Percentiles rank a stretch among this genome's conserved stretches.
These are phyloP conservation scores for Naja naja DNA, from an alignment of 2,113 vertebrate genomes.

Conservation along the genomic window DNA sequence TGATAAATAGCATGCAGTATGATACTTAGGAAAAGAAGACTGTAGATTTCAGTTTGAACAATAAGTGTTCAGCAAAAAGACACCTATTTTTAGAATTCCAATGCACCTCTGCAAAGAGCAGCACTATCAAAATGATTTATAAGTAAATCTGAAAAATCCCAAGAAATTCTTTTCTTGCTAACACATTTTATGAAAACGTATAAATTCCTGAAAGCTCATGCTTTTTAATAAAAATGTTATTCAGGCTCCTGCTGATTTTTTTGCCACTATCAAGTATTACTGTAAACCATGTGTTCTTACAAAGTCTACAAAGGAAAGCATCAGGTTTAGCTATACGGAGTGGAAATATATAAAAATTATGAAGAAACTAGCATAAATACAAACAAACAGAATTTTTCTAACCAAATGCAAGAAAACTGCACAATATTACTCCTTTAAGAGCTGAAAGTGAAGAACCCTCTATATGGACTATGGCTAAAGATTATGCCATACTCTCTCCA, in stretches of 20 bases:
- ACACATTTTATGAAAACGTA: not conserved
- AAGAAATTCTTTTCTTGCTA: not conserved
- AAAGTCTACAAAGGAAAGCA: not conserved
- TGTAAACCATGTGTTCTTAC: not conserved
- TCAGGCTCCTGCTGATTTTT: not conserved
- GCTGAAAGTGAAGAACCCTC: not conserved
- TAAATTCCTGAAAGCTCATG: too few species aligned
- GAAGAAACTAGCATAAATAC: not conserved
- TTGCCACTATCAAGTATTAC: not conserved
- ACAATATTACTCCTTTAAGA: not conserved
- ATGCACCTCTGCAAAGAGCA: fast-evolving
- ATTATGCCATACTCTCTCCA: not conserved
- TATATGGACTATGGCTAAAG: not conserved
- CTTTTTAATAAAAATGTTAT: too few species aligned
- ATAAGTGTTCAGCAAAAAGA: constrained; percentile 22
- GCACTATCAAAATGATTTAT: not conserved
- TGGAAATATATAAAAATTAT: not conserved
- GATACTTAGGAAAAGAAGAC: not conserved
- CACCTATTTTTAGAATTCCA: not conserved
- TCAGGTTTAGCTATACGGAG: not conserved
- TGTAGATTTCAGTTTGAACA: not conserved
- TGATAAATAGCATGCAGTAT: constrained; percentile 23
- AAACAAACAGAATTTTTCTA: not conserved
- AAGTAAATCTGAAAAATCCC: not conserved
- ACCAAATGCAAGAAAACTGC: not conserved